Evolutionary conservation across 1,140 invertebrate genomes (phyloP), one percentile per base, ranked within the genome.

Genomic region (Dendroctonus ponderosae): DNA sequence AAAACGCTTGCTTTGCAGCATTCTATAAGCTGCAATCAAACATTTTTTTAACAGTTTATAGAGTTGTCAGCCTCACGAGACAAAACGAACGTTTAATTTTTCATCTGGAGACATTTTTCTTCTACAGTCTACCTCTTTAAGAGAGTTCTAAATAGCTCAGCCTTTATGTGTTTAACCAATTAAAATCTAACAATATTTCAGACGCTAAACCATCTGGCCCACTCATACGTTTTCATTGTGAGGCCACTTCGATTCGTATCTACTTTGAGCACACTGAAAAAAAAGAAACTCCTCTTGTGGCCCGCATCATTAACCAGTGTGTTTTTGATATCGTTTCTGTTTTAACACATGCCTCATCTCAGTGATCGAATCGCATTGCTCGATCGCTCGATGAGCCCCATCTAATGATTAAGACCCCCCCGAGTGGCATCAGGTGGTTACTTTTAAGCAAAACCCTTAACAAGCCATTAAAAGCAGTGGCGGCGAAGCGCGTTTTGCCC

Each of bases 331-430:
- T 50, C 43, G 44, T 41, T 48, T 11, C 15, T 38, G 38, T 53
- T 63, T 63, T 53, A 63, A 40, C 61, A 63, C 61, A 63, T 63
- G 61, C 12, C 50, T 56, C n/a, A 12, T 50, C 15, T 50, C 39
- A 38, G 42, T 63, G n/a, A 63, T 63, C 38, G 43, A 53, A 63
- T 42, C 39, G 61, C 61, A 41, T 63, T 26, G n/a, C n/a, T n/a
- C n/a, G n/a, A n/a, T n/a, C n/a, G n/a, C 40, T 48, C 46, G 7
- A 49, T 39, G 46, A 50, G 41, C 46, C 50, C 15, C 39, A 63
- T 63, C 46, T 62, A 52, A 51, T 51, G 39, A 52, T 40, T 50
- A 53, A 14, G 58, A 61, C 58, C 58, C 58, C 26, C 26, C 58
- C 37, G 43, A 14, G 48, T 51, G 37, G 41, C 41, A 62, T 62